These are phyloP conservation scores for Drosophila tani DNA, from an alignment of 1,140 invertebrate species.

Conservation along the genomic window DNA sequence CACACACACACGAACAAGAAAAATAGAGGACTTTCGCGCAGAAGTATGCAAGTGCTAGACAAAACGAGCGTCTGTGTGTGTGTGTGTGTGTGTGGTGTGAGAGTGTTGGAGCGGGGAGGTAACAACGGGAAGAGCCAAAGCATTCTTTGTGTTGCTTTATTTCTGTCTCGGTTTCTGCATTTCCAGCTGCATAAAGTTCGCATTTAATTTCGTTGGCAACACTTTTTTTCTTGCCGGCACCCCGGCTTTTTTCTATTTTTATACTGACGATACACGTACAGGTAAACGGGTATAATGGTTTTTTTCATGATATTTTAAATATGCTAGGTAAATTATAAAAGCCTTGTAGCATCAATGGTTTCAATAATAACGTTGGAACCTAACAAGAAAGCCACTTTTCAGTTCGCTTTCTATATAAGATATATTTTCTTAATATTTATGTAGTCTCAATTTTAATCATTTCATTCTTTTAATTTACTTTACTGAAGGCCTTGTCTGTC, in stretches of 20 bases:
- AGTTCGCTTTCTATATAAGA: too few species aligned
- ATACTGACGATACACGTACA: background rate
- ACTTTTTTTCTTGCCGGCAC: conserved; percentile 19
- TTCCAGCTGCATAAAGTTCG: conserved; percentile 79
- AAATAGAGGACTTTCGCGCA: conserved; percentile 39
- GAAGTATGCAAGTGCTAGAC: conserved; percentile 72
- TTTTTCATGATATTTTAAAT: too few species aligned
- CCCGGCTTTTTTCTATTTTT: conserved; percentile 1
- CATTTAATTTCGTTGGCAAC: conserved; percentile 76
- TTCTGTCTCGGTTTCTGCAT: conserved; percentile 55
- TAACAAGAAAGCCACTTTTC: too few species aligned
- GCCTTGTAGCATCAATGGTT: too few species aligned
- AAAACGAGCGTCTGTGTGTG: conserved; percentile 30
- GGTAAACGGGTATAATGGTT: conserved; percentile 1
- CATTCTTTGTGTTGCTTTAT: conserved; percentile 45
- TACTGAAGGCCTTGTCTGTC: too few species aligned
- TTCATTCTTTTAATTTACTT: too few species aligned
- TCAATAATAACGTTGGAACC: background rate
- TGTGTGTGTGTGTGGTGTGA: background rate
- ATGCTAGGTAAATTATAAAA: background rate
- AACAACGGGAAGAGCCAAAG: conserved; percentile 14
- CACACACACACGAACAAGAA: conserved; percentile 21
- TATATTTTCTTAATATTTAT: too few species aligned
- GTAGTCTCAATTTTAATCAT: too few species aligned
- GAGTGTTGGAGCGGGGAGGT: background rate